Percentiles rank a stretch among this genome's conserved stretches.
Conservation (phyloP, 2,888 invertebrate genomes). For the Diabrotica balteata region DNA sequence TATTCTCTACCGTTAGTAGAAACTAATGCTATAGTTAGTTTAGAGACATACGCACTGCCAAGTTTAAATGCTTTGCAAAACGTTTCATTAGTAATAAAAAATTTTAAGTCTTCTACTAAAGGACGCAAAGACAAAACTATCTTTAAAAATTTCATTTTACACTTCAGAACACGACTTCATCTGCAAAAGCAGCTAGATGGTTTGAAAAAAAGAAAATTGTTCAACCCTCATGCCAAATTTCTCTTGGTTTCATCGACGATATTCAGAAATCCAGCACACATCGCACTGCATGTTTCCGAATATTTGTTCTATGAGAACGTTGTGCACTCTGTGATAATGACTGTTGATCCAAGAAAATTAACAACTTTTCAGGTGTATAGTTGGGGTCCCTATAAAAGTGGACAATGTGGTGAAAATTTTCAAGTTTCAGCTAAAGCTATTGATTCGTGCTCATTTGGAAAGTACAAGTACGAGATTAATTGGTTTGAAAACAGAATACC, state of each 20-base stretch:
- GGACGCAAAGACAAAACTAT: not conserved
- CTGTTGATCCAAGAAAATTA: constrained; percentile 20
- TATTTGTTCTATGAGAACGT: constrained; percentile 21
- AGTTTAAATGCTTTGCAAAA: not conserved
- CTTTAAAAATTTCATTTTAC: constrained; percentile 26
- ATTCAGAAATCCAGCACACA: constrained; percentile 33
- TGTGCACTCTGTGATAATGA: constrained; percentile 21
- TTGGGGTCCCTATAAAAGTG: constrained; percentile 23
- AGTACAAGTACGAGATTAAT: constrained; percentile 2
- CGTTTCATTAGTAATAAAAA: constrained; percentile 14
- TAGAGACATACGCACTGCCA: constrained; percentile 14
- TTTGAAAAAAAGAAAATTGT: constrained; percentile 10
- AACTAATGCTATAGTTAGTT: not conserved
- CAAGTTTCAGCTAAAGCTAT: not conserved
- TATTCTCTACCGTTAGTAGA: constrained; percentile 20
- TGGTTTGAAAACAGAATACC: constrained; percentile 26
- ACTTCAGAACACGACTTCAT: constrained; percentile 20
- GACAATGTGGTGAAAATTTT: constrained; percentile 14
- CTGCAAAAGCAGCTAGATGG: constrained; percentile 9
- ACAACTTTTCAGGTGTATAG: constrained; percentile 26
- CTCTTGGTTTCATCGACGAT: constrained; percentile 42
- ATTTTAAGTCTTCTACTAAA: not conserved
- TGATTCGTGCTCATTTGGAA: constrained; percentile 27
- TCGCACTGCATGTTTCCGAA: constrained; percentile 26
- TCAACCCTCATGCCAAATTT: constrained; percentile 42